A percentile compares a stretch with the other conserved stretches of the same genome.
Conservation (phyloP, 2,797 vertebrate genomes). For the Mastacembelus armatus region DNA sequence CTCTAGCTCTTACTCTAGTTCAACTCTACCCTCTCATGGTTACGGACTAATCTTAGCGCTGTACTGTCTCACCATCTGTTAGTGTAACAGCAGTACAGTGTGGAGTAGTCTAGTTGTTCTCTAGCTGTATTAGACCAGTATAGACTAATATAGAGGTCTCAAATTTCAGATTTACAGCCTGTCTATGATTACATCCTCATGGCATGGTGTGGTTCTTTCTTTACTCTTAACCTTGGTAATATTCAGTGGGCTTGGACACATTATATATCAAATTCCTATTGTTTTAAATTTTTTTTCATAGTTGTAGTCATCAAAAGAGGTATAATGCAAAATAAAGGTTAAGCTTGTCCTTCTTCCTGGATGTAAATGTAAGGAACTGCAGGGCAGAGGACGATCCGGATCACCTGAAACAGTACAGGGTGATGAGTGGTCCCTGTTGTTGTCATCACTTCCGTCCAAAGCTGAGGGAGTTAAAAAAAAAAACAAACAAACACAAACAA, state of each 20-base stretch:
- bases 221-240: conserved; percentile 56
- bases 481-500: conserved; percentile 77
- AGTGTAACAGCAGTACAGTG: conserved; percentile 84
- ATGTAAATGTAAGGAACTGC: conserved; percentile 33
- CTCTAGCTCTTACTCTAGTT: conserved; percentile 81
- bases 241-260: conserved; percentile 35
- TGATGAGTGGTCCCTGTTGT: conserved; percentile 19
- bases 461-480: conserved; percentile 56
- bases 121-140: conserved; percentile 84
- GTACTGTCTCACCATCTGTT: conserved; percentile 84
- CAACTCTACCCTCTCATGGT: conserved; percentile 84
- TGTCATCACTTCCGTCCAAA: conserved; percentile 36
- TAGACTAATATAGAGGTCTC: conserved; percentile 87
- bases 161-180: conserved; percentile 78
- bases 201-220: conserved; percentile 73
- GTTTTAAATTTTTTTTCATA: conserved; percentile 22
- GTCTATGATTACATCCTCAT: conserved; percentile 73
- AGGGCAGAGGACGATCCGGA: conserved; percentile 58
- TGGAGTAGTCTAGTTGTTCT: conserved; percentile 85
- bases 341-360: conserved; percentile 29
- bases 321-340: conserved; percentile 5
- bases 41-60: conserved; percentile 87
- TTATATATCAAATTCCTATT: not conserved
- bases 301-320: conserved; percentile 24
- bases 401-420: conserved; percentile 29